A percentile compares a stretch with the other conserved stretches of the same genome.
Conservation (phyloP, 1,140 invertebrate species). For the Amphibalanus amphitrite region DNA sequence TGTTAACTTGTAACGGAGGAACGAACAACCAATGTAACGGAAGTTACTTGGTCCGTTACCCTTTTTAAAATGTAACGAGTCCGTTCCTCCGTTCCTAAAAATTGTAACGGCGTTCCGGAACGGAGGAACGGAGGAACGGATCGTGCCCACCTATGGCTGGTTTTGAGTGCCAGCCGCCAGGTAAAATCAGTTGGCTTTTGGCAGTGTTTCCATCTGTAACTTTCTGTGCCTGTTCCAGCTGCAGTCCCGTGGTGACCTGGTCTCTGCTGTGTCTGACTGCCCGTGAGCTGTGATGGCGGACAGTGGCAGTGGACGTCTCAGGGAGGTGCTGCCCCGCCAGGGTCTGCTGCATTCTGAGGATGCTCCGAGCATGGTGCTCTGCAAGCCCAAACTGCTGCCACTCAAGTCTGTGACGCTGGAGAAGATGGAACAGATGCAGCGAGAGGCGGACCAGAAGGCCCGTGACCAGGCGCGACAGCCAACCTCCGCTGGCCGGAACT, state of each 20-base stretch:
- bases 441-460: background rate
- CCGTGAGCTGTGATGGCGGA: background rate
- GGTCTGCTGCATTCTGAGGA: constrained; percentile 38
- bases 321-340: constrained; percentile 32
- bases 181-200: no score
- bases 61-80: no score
- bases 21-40: no score
- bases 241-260: background rate
- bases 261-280: background rate
- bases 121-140: no score
- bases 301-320: constrained; percentile 11
- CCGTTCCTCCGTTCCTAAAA: no score
- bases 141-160: no score
- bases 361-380: constrained; percentile 46
- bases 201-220: no score
- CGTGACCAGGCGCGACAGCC: constrained; percentile 1
- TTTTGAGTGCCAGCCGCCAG: no score
- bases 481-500: background rate
- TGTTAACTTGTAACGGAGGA: no score
- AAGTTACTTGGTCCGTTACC: no score
- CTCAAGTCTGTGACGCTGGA: constrained; percentile 82
- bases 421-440: constrained; percentile 57
- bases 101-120: no score
- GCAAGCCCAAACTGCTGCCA: constrained; percentile 67
- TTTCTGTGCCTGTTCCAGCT: background rate